A percentile compares a stretch with the other conserved stretches of the same genome.
Evolutionary conservation across 2,113 vertebrate genomes (phyloP).

Genomic region (Mesoclemmys tuberculata): DNA sequence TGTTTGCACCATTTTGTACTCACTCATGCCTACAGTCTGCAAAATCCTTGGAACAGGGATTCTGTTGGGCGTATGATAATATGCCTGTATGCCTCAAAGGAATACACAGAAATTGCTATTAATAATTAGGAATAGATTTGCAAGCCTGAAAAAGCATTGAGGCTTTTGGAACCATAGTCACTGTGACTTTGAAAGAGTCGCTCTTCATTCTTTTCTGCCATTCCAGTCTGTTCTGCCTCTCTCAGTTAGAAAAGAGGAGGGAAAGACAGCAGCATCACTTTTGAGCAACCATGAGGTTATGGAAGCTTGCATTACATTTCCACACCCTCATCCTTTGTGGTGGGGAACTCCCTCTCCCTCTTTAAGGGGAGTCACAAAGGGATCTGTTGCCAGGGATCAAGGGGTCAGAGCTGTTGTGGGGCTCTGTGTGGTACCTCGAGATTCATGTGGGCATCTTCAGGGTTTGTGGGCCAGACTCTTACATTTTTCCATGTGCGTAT

Average conservation of each 20-base stretch:
- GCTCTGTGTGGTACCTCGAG: background rate
- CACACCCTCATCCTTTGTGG: slow-evolving; percentile 3
- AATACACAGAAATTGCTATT: background rate
- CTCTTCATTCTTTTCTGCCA: slow-evolving; percentile 60
- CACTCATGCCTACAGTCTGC: background rate
- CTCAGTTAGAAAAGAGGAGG: slow-evolving; percentile 62
- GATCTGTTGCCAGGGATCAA: slow-evolving; percentile 8
- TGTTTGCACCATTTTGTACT: background rate
- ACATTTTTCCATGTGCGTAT: background rate
- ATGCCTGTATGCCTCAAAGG: background rate
- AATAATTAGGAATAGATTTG: background rate
- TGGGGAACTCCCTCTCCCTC: background rate
- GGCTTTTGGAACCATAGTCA: slow-evolving; percentile 14
- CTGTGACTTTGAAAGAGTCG: slow-evolving; percentile 57
- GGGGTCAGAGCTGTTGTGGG: background rate
- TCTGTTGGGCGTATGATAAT: background rate
- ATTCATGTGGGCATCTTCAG: background rate
- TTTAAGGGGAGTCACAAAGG: background rate
- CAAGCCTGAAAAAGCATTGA: background rate
- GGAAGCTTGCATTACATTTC: slow-evolving; percentile 52
- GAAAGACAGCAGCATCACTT: slow-evolving; percentile 62
- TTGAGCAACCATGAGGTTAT: no score
- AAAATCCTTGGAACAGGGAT: background rate
- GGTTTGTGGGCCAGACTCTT: background rate
- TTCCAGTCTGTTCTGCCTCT: slow-evolving; percentile 54